These are phyloP conservation scores for Brenthis ino DNA, from an alignment of 2,888 invertebrate species.

Conservation along the genomic window DNA sequence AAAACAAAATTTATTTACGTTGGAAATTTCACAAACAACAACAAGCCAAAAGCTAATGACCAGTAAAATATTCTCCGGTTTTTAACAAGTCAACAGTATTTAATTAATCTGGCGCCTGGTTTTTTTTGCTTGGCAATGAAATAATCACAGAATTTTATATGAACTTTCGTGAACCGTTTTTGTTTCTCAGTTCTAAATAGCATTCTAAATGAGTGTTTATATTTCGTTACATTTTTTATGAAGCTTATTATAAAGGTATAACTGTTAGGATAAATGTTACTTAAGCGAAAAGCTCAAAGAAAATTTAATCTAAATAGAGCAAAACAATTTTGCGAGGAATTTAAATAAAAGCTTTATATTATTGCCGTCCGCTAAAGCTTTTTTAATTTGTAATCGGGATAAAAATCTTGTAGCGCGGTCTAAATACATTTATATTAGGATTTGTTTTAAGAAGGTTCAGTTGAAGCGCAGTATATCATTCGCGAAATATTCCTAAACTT, in stretches of 20 bases:
- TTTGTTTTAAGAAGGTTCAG: slow-evolving; percentile 39
- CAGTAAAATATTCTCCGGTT: slow-evolving; percentile 8
- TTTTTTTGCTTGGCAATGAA: slow-evolving; percentile 1
- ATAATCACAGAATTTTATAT: slow-evolving; percentile 1
- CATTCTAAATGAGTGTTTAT: background rate
- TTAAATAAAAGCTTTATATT: slow-evolving; percentile 3
- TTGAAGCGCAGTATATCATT: slow-evolving; percentile 28
- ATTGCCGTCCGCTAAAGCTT: slow-evolving; percentile 8
- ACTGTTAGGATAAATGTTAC: too few relatives aligned
- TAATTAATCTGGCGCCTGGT: slow-evolving; percentile 6
- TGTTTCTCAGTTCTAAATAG: background rate
- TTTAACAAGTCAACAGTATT: slow-evolving; percentile 7
- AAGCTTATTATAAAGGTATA: too few relatives aligned
- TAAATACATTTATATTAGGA: slow-evolving; percentile 32
- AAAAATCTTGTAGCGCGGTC: slow-evolving; percentile 17
- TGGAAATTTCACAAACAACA: slow-evolving; percentile 12
- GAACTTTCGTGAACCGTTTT: background rate
- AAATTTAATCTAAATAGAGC: background rate
- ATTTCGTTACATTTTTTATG: too few relatives aligned
- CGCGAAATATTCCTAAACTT: slow-evolving; percentile 43
- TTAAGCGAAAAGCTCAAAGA: background rate
- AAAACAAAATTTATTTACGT: slow-evolving; percentile 10
- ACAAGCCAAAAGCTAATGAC: slow-evolving; percentile 12
- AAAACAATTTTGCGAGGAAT: background rate
- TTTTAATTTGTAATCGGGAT: slow-evolving; percentile 16